Evolutionary conservation across 1,140 invertebrate species (phyloP).

Genomic region (Heliconius himera): DNA sequence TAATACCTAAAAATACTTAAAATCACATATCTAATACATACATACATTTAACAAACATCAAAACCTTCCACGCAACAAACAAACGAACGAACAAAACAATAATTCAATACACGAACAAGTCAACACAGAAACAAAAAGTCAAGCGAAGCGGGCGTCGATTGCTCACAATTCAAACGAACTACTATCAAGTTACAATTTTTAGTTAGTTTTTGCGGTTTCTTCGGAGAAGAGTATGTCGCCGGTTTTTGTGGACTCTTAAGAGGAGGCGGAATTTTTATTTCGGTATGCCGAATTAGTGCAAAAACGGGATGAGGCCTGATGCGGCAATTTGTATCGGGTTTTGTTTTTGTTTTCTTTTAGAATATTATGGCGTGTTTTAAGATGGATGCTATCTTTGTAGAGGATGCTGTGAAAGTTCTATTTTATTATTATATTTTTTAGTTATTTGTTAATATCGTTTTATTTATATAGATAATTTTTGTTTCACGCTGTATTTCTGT

Average conservation of each 20-base stretch:
- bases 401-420: conserved; percentile 50
- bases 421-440: neutral
- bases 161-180: conserved; percentile 37
- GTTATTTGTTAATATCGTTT: neutral
- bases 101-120: conserved; percentile 1
- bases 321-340: conserved; percentile 78
- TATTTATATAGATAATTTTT: neutral
- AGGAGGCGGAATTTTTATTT: conserved; percentile 79
- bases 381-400: conserved; percentile 49
- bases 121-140: neutral
- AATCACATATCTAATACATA: no score
- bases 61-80: neutral
- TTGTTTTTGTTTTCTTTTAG: conserved; percentile 65
- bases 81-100: conserved; percentile 15
- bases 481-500: neutral
- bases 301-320: conserved; percentile 68
- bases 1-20: no score
- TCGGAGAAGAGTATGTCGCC: conserved; percentile 56
- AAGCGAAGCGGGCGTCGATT: conserved; percentile 28
- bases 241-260: conserved; percentile 65
- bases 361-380: conserved; percentile 52
- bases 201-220: conserved; percentile 54
- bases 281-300: conserved; percentile 80
- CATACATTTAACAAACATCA: neutral
- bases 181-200: conserved; percentile 47